Percentiles rank a stretch among this genome's conserved stretches.
Conservation (phyloP, 2,113 vertebrate species). For the Lophotis ruficrista region DNA sequence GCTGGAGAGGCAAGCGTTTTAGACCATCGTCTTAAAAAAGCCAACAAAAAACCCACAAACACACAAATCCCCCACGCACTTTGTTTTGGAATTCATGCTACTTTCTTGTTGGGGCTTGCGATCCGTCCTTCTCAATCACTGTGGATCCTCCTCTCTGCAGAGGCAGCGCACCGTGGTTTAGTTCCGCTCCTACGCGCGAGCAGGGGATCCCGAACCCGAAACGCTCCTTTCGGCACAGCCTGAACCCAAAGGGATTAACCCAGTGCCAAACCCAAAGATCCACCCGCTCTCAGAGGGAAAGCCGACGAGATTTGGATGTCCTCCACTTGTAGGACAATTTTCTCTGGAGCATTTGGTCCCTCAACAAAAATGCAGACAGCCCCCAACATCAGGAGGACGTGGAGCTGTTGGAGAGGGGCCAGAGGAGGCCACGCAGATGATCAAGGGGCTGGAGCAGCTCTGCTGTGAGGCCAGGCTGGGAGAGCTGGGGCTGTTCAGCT, state of each 20-base stretch:
- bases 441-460: too few relatives aligned
- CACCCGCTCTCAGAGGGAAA: neutral
- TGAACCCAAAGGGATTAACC: too few relatives aligned
- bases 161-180: neutral
- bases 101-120: neutral
- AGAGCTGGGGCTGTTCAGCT: too few relatives aligned
- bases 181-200: neutral
- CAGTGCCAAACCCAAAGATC: too few relatives aligned
- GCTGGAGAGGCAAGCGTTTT: neutral
- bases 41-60: too few relatives aligned
- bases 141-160: neutral
- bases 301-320: rapidly evolving
- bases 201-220: neutral
- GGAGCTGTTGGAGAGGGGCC: too few relatives aligned
- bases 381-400: too few relatives aligned
- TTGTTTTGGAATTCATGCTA: neutral
- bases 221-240: neutral
- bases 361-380: neutral
- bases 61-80: too few relatives aligned
- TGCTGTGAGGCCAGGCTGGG: too few relatives aligned
- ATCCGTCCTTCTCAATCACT: neutral
- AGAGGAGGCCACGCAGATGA: too few relatives aligned
- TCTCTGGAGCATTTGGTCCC: neutral
- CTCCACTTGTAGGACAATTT: neutral
- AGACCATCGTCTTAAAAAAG: neutral